These are phyloP conservation scores for Aegithalos caudatus DNA, from an alignment of 2,113 vertebrate genomes.

Conservation along the genomic window DNA sequence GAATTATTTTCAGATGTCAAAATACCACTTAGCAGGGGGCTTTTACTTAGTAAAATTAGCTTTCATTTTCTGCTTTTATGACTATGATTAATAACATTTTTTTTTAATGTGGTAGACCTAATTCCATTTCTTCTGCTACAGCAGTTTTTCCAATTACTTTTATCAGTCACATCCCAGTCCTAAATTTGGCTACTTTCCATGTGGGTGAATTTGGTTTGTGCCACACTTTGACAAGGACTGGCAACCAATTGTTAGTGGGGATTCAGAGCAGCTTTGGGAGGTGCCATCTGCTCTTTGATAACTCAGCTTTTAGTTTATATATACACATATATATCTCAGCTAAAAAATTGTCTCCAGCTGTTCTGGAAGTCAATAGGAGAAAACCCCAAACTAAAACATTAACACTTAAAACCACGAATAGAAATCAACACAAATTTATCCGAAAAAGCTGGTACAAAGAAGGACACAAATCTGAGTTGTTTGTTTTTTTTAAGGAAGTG, in stretches of 20 bases:
- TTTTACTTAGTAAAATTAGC: constrained; percentile 35
- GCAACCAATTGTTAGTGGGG: not conserved
- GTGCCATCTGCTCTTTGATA: not conserved
- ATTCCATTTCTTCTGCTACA: not conserved
- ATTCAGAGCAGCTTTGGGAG: not conserved
- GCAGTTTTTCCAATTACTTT: not conserved
- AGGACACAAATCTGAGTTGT: not conserved
- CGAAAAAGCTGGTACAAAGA: not conserved
- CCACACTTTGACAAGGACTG: not conserved
- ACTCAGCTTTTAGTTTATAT: not conserved
- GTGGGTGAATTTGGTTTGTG: not conserved
- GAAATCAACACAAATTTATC: not conserved
- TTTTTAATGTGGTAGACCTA: not conserved
- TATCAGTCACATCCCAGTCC: not conserved
- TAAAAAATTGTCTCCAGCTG: not conserved
- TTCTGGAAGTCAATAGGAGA: not conserved
- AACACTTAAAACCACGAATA: not conserved
- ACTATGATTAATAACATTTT: not conserved
- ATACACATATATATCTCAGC: too few relatives aligned
- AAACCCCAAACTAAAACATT: not conserved
- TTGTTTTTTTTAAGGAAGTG: not conserved
- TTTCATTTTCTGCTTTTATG: not conserved
- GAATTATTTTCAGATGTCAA: constrained; percentile 52
- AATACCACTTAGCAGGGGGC: constrained; percentile 13
- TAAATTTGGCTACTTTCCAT: not conserved